Conservation (phyloP, 2,797 vertebrate genomes). For the Tolypeutes matacus region DNA sequence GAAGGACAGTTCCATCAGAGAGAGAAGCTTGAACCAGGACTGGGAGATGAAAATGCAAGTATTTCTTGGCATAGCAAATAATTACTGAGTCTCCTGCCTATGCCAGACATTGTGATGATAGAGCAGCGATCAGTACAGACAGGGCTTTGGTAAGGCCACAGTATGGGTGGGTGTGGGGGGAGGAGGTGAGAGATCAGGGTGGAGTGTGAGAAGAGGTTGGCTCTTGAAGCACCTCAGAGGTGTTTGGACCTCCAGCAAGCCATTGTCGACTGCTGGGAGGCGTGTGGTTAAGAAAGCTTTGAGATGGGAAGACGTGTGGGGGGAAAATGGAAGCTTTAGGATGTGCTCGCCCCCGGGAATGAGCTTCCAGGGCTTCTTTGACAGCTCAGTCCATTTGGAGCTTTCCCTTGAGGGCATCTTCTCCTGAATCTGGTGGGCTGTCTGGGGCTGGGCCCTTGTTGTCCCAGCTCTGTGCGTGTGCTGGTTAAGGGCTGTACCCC, state of each 20-base stretch:
- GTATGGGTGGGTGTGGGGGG: rapidly evolving
- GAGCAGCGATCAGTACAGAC: neutral
- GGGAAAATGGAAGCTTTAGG: neutral
- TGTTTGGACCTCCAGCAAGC: neutral
- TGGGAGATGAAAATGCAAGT: neutral
- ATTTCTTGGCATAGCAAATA: neutral
- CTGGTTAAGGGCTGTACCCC: neutral
- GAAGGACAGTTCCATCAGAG: neutral
- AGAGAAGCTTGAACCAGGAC: neutral
- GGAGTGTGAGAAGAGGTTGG: neutral
- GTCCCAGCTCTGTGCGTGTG: neutral
- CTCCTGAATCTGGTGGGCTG: neutral
- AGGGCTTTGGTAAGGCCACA: neutral
- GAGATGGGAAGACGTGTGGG: neutral
- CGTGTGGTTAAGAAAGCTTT: neutral
- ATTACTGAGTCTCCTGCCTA: rapidly evolving
- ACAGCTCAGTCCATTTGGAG: neutral
- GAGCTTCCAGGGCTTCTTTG: neutral
- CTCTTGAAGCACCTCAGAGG: neutral
- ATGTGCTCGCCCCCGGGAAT: neutral
- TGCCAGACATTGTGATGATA: neutral
- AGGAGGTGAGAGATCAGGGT: rapidly evolving
- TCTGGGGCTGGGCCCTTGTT: neutral
- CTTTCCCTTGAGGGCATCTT: neutral
- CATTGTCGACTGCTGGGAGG: neutral